phyloP scores from a whole-genome alignment of 2,888 invertebrate genomes.

The Biston stratarius region DNA sequence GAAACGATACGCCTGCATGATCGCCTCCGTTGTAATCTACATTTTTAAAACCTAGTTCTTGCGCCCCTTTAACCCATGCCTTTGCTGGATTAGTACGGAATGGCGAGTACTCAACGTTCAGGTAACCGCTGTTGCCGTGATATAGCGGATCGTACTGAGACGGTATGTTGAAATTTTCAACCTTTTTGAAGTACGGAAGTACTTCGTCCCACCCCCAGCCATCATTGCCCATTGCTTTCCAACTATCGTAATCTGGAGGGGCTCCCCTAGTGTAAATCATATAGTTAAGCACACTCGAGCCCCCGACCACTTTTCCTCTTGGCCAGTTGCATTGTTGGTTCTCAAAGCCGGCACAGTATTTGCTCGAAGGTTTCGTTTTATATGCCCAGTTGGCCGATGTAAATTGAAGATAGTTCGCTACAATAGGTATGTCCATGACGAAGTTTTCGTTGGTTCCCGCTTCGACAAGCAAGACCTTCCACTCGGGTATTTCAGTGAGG shows the following conservation, averaged over 20 bases:
- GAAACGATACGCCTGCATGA: slow-evolving; percentile 87
- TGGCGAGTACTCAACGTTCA: slow-evolving; percentile 85
- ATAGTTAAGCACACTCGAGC: slow-evolving; percentile 92
- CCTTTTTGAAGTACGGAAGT: slow-evolving; percentile 91
- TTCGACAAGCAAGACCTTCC: slow-evolving; percentile 90
- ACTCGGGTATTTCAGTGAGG: slow-evolving; percentile 89
- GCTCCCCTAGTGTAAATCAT: slow-evolving; percentile 93
- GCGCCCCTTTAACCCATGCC: slow-evolving; percentile 88
- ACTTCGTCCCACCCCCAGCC: slow-evolving; percentile 92
- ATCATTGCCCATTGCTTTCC: slow-evolving; percentile 90
- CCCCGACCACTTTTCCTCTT: slow-evolving; percentile 93
- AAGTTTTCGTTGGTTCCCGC: slow-evolving; percentile 90
- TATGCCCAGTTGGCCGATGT: slow-evolving; percentile 93
- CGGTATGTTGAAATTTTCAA: slow-evolving; percentile 90
- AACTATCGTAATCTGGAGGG: slow-evolving; percentile 90
- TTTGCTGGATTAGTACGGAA: slow-evolving; percentile 81
- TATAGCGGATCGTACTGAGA: slow-evolving; percentile 79
- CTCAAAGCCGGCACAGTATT: slow-evolving; percentile 91
- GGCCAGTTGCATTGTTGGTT: slow-evolving; percentile 92
- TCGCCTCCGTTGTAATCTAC: slow-evolving; percentile 88
- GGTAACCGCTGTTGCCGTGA: slow-evolving; percentile 85
- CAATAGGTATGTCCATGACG: slow-evolving; percentile 91
- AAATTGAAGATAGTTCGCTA: slow-evolving; percentile 91
- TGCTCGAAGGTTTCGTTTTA: slow-evolving; percentile 91
- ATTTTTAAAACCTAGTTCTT: slow-evolving; percentile 86